Conservation (phyloP, 2,888 invertebrate genomes). For the Papilio demoleus region DNA sequence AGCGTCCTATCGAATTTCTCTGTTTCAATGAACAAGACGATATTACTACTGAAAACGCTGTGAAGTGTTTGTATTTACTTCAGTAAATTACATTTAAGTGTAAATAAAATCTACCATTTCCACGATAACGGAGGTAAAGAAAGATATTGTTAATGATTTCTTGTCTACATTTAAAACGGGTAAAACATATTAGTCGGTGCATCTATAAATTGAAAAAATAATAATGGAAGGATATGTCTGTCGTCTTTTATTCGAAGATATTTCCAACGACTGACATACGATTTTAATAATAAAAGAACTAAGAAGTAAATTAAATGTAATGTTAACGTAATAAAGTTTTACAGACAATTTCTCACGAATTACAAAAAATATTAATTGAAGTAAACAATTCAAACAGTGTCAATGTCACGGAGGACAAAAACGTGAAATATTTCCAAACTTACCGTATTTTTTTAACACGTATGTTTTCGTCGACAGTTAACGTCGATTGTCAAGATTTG, state of each 20-base stretch:
- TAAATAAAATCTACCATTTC: not conserved
- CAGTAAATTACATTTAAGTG: not conserved
- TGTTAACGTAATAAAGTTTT: no score
- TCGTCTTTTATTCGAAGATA: no score
- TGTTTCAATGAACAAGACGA: constrained; percentile 53
- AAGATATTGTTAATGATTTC: not conserved
- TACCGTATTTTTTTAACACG: constrained; percentile 17
- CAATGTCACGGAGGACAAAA: not conserved
- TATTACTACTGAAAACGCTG: constrained; percentile 41
- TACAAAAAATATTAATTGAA: no score
- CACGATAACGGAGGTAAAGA: not conserved
- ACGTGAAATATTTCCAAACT: constrained; percentile 13
- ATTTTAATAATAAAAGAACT: no score
- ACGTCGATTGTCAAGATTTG: constrained; percentile 32
- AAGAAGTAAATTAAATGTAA: no score
- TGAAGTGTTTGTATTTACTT: constrained; percentile 1
- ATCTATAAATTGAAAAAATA: no score
- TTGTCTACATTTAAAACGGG: not conserved
- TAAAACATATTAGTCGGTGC: no score
- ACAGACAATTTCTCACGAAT: no score
- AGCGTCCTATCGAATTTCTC: constrained; percentile 50
- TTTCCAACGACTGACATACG: no score
- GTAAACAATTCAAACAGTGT: not conserved
- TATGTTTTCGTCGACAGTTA: not conserved
- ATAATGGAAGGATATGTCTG: no score